These are phyloP conservation scores for Atta texana DNA, from an alignment of 1,140 invertebrate genomes.

Conservation along the genomic window DNA sequence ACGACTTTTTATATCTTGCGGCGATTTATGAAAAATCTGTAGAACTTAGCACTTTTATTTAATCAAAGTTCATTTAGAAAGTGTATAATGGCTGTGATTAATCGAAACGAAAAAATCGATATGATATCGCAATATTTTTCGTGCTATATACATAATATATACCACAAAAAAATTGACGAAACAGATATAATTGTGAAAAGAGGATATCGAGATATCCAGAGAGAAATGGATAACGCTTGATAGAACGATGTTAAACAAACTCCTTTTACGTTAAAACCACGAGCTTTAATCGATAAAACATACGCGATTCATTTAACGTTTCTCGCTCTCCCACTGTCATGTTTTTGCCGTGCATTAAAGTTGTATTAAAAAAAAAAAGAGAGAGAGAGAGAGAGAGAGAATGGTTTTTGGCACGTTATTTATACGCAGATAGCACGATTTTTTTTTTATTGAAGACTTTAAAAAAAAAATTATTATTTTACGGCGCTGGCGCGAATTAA, in stretches of 20 bases:
- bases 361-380: not conserved
- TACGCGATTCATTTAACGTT: constrained; percentile 1
- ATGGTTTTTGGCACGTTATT: not conserved
- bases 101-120: not conserved
- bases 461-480: constrained; percentile 38
- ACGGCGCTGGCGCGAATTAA: not conserved
- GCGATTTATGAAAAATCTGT: not conserved
- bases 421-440: not conserved
- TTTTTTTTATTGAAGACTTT: not conserved
- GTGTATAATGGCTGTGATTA: too few relatives aligned
- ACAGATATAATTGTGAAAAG: not conserved
- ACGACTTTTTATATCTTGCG: not conserved
- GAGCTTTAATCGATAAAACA: constrained; percentile 10
- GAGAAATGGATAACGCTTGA: constrained; percentile 1
- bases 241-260: constrained; percentile 8
- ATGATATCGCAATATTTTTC: not conserved
- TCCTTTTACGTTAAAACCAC: not conserved
- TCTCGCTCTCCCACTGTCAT: not conserved
- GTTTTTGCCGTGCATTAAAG: constrained; percentile 38
- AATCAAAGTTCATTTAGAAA: not conserved
- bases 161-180: not conserved
- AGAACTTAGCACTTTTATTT: not conserved
- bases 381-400: too few relatives aligned
- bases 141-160: not conserved
- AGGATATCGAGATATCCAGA: not conserved